Evolutionary conservation across 2,113 vertebrate genomes (phyloP), one percentile per base, ranked within the genome.

Genomic region (Chloebia gouldiae): DNA sequence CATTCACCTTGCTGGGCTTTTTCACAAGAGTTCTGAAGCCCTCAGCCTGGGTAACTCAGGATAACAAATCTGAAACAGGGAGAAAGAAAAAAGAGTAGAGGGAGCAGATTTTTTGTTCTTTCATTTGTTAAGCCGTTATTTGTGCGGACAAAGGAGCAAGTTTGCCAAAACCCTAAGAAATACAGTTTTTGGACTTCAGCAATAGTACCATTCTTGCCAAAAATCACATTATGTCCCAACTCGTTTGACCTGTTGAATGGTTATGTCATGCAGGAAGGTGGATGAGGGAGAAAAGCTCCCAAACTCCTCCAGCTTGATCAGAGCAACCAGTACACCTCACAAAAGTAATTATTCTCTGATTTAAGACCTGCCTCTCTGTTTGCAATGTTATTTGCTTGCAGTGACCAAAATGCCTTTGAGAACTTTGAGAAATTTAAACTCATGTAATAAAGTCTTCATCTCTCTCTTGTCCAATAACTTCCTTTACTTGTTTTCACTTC

Each of bases 241-340:
- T 97, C 92, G 92, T 95, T 97, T 96, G 92, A 94, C 88, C 97
- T 84, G 90, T 79, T 98, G 95, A 97, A 70, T 92, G 78, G 60
- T 94, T 71, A 51, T 91, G 81, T 93, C 68, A 16, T 79, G 69
- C 60, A 81, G 75, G 86, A 95, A 95, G 79, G 95, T 96, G 92
- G 75, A 75, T 86, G 88, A 87, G 71, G 79, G 80, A 91, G 86
- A 77, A 92, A 94, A 95, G 72, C 90, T 54, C 35, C 87, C 75
- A 76, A 33, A 94, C 59, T 90, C 94, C 94, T 95, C 81, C 71
- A 71, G 81, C 77, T 92, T 25, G 2, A 92, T 91, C 90, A 73
- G 66, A 93, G 85, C 68, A 92, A 96, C 96, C 97, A 96, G 84
- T 96, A 95, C 96, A 78, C 45, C 63, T 91, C 80, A 86, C 80